Percentiles rank a stretch among this genome's conserved stretches.
These are phyloP conservation scores for Philaenus spumarius DNA, from an alignment of 1,140 invertebrate species.

Conservation along the genomic window DNA sequence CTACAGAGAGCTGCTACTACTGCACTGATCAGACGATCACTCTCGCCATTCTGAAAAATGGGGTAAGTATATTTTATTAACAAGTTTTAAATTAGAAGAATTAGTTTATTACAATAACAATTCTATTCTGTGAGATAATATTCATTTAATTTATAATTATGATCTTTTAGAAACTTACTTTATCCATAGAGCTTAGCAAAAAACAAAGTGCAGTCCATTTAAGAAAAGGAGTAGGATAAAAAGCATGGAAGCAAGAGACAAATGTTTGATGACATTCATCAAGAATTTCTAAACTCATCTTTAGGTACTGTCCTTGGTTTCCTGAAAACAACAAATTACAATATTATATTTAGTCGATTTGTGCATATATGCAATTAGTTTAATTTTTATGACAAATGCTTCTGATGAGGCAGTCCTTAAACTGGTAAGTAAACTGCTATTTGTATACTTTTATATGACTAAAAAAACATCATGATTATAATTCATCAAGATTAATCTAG, in stretches of 20 bases:
- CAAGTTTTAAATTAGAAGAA: not conserved
- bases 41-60: conserved; percentile 4
- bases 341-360: not conserved
- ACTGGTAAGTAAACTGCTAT: too few species aligned
- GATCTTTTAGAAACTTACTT: conserved; percentile 58
- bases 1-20: conserved; percentile 74
- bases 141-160: too few species aligned
- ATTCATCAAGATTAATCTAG: too few species aligned
- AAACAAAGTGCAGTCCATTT: conserved; percentile 92
- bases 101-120: not conserved
- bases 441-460: too few species aligned
- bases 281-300: conserved; percentile 50
- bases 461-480: too few species aligned
- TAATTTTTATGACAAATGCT: too few species aligned
- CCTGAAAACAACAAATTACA: not conserved
- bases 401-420: too few species aligned
- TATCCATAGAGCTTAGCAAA: conserved; percentile 69
- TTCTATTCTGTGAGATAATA: too few species aligned
- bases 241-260: conserved; percentile 88
- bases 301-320: not conserved
- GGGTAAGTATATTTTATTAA: not conserved
- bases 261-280: conserved; percentile 88
- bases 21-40: conserved; percentile 67
- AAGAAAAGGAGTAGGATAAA: conserved; percentile 87
- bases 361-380: too few species aligned